Base-by-base conservation (phyloP, 2,888 invertebrate genomes). In the Norana najaformis region DNA sequence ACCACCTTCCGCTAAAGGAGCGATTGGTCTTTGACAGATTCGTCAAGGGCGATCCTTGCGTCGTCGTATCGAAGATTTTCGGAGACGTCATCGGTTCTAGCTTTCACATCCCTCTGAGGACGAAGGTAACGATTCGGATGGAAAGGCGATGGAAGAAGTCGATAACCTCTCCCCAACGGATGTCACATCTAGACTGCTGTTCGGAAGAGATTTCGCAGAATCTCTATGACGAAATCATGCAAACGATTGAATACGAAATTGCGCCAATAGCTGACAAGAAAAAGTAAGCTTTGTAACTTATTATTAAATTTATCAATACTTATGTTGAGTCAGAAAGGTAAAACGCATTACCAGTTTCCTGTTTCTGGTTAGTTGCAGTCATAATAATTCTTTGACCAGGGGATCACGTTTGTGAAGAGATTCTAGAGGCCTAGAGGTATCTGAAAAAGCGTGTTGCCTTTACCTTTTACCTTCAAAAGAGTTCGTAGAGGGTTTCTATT, bases 111-210 rank as follows among this genome's bases (percentile, higher is more conserved):
- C 85, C 85, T 34, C 85, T 85, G 36, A 35, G 85, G 8, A 85
- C 85, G 36, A 85, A 85, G 85, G 35, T 85, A 18, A 85, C 35
- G 36, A 37, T 85, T 85, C 85, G 85, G 20, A 36, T 85, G 85
- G 85, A 85, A 85, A 85, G 37, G 34, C 85, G 85, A 18, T 85
- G 85, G 85, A 85, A 85, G 85, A 85, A 23, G 35, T 35, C 85
- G 36, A 69, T n/a, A n/a, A 36, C 36, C 6, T 13, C 18, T 85
- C 85, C 85, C 0, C 85, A 35, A 36, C 36, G 34, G 35, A 85
- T 85, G 85, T 85, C 85, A 6, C 85, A 35, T 35, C 37, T 85
- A 2, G 36, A 85, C 23, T 13, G 20, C 85, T 36, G 36, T 16
- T 85, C 85, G 36, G 85, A 85, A 85, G 35, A 35, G 23, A 85